These are phyloP conservation scores for Chelonus insularis DNA, from an alignment of 1,140 invertebrate genomes.

Conservation along the genomic window DNA sequence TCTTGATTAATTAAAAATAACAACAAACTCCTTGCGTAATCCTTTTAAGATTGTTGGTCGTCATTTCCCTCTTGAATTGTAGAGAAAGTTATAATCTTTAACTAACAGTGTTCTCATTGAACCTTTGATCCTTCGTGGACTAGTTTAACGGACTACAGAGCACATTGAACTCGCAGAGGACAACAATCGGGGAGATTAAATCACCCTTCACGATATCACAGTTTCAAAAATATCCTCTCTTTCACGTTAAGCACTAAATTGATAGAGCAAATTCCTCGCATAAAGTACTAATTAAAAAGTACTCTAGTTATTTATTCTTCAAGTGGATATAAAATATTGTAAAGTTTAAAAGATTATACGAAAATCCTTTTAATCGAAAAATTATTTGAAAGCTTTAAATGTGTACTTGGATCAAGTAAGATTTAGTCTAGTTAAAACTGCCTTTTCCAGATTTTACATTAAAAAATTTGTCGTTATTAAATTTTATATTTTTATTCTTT, in stretches of 20 bases:
- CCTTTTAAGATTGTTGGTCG: too few relatives aligned
- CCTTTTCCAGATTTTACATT: too few relatives aligned
- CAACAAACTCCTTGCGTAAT: too few relatives aligned
- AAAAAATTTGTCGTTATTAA: too few relatives aligned
- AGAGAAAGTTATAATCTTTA: constrained; percentile 22
- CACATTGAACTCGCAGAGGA: not conserved
- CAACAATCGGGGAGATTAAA: not conserved
- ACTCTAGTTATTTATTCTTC: not conserved
- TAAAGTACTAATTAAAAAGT: not conserved
- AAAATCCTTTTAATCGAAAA: not conserved
- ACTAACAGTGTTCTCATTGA: not conserved
- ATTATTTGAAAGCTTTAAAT: not conserved
- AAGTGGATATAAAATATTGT: not conserved
- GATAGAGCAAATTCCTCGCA: too few relatives aligned
- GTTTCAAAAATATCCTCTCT: not conserved
- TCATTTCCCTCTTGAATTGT: not conserved
- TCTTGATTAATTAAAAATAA: too few relatives aligned
- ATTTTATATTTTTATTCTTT: too few relatives aligned
- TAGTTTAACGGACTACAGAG: constrained; percentile 15
- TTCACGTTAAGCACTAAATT: too few relatives aligned
- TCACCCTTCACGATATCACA: constrained; percentile 3
- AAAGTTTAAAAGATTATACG: not conserved
- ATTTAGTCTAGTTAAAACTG: too few relatives aligned
- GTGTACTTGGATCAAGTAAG: too few relatives aligned
- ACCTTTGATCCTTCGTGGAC: constrained; percentile 11